Evolutionary conservation across 2,797 vertebrate species (phyloP).

Genomic region (Vipera latastei): DNA sequence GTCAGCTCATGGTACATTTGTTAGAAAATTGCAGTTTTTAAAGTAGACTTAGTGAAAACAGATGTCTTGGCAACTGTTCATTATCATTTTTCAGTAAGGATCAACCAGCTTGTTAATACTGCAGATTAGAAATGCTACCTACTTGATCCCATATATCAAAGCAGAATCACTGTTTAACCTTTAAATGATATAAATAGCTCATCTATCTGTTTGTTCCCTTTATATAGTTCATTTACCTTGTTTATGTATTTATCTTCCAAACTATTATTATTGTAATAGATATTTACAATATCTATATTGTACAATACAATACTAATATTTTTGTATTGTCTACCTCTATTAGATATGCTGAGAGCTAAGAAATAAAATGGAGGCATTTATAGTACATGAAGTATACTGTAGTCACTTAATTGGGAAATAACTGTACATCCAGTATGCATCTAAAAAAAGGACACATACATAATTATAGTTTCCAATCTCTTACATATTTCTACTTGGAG

Average conservation of each 20-base stretch:
- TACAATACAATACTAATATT: not conserved
- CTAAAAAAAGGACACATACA: too few species aligned
- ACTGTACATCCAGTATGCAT: not conserved
- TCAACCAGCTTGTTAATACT: not conserved
- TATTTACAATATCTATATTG: not conserved
- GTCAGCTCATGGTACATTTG: not conserved
- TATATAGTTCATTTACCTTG: not conserved
- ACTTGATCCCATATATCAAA: not conserved
- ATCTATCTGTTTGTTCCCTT: not conserved
- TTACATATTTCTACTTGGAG: not conserved
- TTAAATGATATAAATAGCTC: not conserved
- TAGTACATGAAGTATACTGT: not conserved
- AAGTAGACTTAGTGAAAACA: not conserved
- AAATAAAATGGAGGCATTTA: not conserved
- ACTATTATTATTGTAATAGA: not conserved
- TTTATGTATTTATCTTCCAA: not conserved
- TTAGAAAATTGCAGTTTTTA: not conserved
- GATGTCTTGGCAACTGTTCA: slow-evolving; percentile 13
- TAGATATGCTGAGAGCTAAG: not conserved
- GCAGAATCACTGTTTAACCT: not conserved
- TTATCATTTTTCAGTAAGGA: not conserved
- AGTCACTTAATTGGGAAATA: not conserved
- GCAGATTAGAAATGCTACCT: not conserved
- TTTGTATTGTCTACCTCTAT: not conserved
- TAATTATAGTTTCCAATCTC: not conserved